These are phyloP conservation scores for Byasa hedistus DNA, from an alignment of 2,888 invertebrate species.

Conservation along the genomic window DNA sequence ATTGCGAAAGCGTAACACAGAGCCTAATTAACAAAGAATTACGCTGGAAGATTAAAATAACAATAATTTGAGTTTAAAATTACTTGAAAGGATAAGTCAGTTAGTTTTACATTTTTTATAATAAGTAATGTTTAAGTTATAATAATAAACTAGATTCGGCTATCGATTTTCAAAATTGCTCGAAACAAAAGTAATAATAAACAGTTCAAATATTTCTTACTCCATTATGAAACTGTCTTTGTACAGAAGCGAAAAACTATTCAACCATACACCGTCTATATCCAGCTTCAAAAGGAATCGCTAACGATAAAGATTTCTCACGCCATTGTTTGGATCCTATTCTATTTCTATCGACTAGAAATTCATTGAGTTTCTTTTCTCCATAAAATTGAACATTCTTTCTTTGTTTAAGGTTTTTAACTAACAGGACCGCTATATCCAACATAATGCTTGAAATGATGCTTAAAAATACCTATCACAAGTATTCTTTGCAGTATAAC, in stretches of 20 bases:
- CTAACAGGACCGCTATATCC: no score
- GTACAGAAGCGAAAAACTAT: slow-evolving; percentile 18
- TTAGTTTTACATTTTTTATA: neutral
- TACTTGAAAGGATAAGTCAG: neutral
- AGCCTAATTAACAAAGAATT: neutral
- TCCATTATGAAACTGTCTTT: slow-evolving; percentile 1
- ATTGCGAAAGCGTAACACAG: neutral
- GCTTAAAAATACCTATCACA: no score
- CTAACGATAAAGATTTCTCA: slow-evolving; percentile 18
- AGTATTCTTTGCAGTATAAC: no score
- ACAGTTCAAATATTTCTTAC: neutral
- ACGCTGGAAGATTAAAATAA: neutral
- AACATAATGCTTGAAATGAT: no score
- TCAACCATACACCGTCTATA: slow-evolving; percentile 12
- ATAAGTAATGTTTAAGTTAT: no score
- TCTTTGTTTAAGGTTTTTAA: no score
- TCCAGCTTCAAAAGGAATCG: slow-evolving; percentile 16
- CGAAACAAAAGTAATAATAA: neutral
- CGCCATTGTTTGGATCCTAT: slow-evolving; percentile 7
- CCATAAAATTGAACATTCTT: no score
- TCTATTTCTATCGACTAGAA: neutral
- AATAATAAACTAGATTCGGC: no score
- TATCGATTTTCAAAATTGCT: neutral
- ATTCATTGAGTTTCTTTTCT: no score
- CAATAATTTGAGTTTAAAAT: neutral